Percentiles rank a stretch among this genome's conserved stretches.
Conservation (phyloP, 2,113 vertebrate genomes). For the Corythoichthys haematopterus region DNA sequence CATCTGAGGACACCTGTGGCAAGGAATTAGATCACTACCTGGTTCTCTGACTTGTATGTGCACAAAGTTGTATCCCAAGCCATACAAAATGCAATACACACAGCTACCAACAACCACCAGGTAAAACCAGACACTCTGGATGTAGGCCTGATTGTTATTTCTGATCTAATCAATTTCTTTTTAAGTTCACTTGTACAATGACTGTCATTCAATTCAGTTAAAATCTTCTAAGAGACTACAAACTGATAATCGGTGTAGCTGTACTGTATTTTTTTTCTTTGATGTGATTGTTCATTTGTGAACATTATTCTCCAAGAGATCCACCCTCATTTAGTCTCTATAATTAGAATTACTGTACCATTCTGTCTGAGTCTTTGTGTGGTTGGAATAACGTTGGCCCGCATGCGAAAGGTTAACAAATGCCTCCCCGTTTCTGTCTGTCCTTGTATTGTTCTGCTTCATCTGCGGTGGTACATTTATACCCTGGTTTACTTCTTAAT, state of each 20-base stretch:
- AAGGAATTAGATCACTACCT: not conserved
- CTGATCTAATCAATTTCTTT: conserved; percentile 11
- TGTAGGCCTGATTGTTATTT: conserved; percentile 9
- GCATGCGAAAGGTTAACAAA: conserved; percentile 50
- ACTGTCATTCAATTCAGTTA: conserved; percentile 10
- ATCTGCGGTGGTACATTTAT: conserved; percentile 10
- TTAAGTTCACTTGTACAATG: not conserved
- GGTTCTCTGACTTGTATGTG: conserved; percentile 39
- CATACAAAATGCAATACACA: conserved; percentile 46
- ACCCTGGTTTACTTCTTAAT: conserved; percentile 2
- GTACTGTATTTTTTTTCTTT: conserved; percentile 27
- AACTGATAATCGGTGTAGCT: not conserved
- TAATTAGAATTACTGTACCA: conserved; percentile 37
- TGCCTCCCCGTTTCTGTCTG: conserved; percentile 21
- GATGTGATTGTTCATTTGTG: conserved; percentile 12
- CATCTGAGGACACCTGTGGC: not conserved
- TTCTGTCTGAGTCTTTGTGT: conserved; percentile 42
- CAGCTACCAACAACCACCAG: conserved; percentile 24
- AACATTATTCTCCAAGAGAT: conserved; percentile 25
- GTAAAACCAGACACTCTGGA: conserved; percentile 21
- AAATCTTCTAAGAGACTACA: conserved; percentile 8
- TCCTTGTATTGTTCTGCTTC: conserved; percentile 4
- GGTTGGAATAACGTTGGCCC: conserved; percentile 39
- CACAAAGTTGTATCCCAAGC: conserved; percentile 57
- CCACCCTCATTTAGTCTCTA: conserved; percentile 35